Percentiles rank a stretch among this genome's conserved stretches.
These are phyloP conservation scores for Timandra comae DNA, from an alignment of 2,888 invertebrate genomes.

Conservation along the genomic window DNA sequence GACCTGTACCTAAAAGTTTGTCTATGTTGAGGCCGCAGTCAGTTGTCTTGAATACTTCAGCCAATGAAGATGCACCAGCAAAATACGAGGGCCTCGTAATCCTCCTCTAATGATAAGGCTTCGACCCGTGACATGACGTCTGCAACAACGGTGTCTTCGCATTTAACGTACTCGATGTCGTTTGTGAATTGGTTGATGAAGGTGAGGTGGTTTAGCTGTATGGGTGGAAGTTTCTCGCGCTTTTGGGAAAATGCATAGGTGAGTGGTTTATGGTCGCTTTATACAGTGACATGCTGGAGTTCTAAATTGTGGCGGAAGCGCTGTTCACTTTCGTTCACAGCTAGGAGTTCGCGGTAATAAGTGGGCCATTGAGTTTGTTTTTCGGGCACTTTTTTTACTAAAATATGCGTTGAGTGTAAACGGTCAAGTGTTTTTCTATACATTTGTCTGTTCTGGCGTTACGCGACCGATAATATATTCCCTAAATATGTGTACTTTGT, in stretches of 20 bases:
- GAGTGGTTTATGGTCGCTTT: too few species aligned
- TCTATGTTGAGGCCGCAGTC: too few species aligned
- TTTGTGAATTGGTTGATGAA: conserved; percentile 17
- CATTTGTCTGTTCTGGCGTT: too few species aligned
- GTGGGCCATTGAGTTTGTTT: conserved; percentile 3
- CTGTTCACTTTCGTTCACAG: conserved; percentile 16
- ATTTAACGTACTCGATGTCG: conserved; percentile 18
- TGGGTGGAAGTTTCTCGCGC: conserved; percentile 13
- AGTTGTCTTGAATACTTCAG: too few species aligned
- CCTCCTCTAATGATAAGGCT: conserved; percentile 8
- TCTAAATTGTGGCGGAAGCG: conserved; percentile 19
- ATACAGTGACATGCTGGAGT: conserved; percentile 17
- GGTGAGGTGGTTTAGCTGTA: too few species aligned
- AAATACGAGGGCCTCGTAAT: conserved; percentile 1
- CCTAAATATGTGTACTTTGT: too few species aligned
- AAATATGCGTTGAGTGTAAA: too few species aligned
- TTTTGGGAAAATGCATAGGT: conserved; percentile 14
- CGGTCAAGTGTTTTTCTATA: too few species aligned
- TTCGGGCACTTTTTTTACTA: too few species aligned
- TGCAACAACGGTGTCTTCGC: conserved; percentile 21
- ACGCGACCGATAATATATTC: too few species aligned
- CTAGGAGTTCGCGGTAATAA: conserved; percentile 1
- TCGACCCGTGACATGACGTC: conserved; percentile 24
- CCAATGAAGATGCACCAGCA: too few species aligned
- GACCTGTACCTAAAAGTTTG: too few species aligned